Conservation (phyloP, 2,113 vertebrate species). For the Sinosuthora webbiana region DNA sequence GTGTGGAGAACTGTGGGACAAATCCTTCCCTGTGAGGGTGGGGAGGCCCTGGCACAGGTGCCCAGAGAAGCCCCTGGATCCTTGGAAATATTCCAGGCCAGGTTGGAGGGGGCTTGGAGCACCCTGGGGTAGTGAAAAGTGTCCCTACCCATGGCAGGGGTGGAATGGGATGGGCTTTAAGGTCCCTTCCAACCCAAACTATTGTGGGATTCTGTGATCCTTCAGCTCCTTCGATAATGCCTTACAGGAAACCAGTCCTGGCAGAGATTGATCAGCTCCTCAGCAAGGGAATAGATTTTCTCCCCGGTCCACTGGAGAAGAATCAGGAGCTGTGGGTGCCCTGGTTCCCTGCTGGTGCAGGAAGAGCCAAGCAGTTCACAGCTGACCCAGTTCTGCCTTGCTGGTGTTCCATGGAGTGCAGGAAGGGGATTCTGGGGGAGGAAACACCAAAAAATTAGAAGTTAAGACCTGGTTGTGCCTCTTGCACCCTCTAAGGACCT, state of each 20-base stretch:
- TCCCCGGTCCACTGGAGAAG: accelerated
- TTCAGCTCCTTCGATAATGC: background rate
- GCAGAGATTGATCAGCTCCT: background rate
- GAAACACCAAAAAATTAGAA: background rate
- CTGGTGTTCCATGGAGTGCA: accelerated
- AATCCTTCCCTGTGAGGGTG: background rate
- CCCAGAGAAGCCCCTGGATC: background rate
- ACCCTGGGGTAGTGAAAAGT: accelerated
- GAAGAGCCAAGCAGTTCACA: background rate
- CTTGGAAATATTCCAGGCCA: background rate
- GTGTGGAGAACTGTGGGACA: background rate
- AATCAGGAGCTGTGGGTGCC: background rate
- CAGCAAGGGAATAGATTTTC: background rate
- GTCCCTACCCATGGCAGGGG: background rate
- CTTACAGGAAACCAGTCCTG: background rate
- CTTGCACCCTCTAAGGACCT: background rate
- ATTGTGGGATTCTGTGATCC: background rate
- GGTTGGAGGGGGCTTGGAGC: accelerated
- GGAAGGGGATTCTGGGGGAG: background rate
- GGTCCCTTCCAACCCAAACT: background rate
- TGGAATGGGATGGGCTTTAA: background rate
- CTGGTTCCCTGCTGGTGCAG: accelerated
- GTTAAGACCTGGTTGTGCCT: background rate
- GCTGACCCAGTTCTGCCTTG: background rate
- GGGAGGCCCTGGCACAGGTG: background rate